Conservation (phyloP, 2,797 vertebrate genomes). For the Bovichtus diacanthus region DNA sequence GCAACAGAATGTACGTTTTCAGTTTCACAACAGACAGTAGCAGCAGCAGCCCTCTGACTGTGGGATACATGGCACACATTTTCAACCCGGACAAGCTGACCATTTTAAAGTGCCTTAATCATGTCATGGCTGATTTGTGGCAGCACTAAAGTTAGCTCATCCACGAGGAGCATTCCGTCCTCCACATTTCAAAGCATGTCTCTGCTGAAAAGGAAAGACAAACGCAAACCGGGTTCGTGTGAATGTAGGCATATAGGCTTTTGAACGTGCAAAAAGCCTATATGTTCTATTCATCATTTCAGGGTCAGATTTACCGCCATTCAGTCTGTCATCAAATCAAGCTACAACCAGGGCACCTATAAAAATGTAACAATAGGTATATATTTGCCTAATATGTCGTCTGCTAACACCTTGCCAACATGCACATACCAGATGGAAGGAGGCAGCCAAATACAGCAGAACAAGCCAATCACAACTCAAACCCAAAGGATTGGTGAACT, state of each 20-base stretch:
- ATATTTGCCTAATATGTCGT: conserved; percentile 38
- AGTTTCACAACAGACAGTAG: conserved; percentile 45
- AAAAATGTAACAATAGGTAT: conserved; percentile 46
- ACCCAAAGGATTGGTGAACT: conserved; percentile 44
- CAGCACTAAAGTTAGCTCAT: conserved; percentile 67
- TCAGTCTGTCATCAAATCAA: conserved; percentile 46
- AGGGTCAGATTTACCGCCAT: conserved; percentile 40
- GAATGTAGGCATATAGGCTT: conserved; percentile 36
- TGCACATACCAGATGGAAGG: conserved; percentile 55
- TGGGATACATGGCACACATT: conserved; percentile 23
- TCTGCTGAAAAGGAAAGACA: conserved; percentile 64
- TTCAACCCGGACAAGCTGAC: conserved; percentile 30
- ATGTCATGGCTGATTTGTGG: conserved; percentile 68
- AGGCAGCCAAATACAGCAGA: conserved; percentile 43
- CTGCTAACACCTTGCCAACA: conserved; percentile 61
- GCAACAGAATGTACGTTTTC: conserved; percentile 13
- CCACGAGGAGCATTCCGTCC: conserved; percentile 53
- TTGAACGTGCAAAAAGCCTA: no score
- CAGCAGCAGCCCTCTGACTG: conserved; percentile 20
- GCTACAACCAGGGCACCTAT: conserved; percentile 24
- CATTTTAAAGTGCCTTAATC: conserved; percentile 54
- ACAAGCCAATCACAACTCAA: conserved; percentile 41
- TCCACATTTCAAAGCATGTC: conserved; percentile 60
- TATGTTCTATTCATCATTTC: conserved; percentile 52
- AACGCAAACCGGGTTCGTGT: conserved; percentile 43